Evolutionary conservation across 2,113 vertebrate species (phyloP).

Genomic region (Gambusia holbrooki): DNA sequence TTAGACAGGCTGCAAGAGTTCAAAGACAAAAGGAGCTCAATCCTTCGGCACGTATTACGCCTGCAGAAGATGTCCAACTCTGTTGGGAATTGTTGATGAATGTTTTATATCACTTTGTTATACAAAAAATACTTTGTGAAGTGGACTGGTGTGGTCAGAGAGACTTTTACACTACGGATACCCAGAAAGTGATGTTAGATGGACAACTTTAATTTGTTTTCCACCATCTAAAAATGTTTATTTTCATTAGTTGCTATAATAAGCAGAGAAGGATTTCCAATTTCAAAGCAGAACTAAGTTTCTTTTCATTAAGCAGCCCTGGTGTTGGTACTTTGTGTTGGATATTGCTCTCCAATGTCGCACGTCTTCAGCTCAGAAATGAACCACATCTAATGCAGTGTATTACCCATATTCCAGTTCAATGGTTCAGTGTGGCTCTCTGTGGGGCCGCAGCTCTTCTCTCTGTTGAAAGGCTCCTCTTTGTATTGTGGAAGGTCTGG

Average conservation of each 20-base stretch:
- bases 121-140: slow-evolving; percentile 50
- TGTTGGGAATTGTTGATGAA: slow-evolving; percentile 61
- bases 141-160: slow-evolving; percentile 10
- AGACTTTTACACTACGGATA: slow-evolving; percentile 11
- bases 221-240: neutral
- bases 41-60: slow-evolving; percentile 61
- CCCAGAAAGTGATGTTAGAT: neutral
- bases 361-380: slow-evolving; percentile 14
- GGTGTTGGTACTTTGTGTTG: neutral
- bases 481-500: slow-evolving; percentile 49
- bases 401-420: slow-evolving; percentile 40
- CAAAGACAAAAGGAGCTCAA: slow-evolving; percentile 68
- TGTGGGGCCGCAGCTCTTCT: slow-evolving; percentile 3
- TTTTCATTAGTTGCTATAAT: neutral
- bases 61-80: slow-evolving; percentile 36
- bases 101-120: slow-evolving; percentile 64
- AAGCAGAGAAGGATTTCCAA: neutral
- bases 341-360: neutral
- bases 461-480: slow-evolving; percentile 25
- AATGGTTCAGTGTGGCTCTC: slow-evolving; percentile 15
- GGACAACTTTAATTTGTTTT: slow-evolving; percentile 12
- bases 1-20: slow-evolving; percentile 52
- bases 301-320: neutral
- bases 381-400: slow-evolving; percentile 37
- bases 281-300: neutral